A percentile compares a stretch with the other conserved stretches of the same genome.
These are phyloP conservation scores for Helobdella robusta DNA, from an alignment of 2,888 invertebrate genomes.

Conservation along the genomic window DNA sequence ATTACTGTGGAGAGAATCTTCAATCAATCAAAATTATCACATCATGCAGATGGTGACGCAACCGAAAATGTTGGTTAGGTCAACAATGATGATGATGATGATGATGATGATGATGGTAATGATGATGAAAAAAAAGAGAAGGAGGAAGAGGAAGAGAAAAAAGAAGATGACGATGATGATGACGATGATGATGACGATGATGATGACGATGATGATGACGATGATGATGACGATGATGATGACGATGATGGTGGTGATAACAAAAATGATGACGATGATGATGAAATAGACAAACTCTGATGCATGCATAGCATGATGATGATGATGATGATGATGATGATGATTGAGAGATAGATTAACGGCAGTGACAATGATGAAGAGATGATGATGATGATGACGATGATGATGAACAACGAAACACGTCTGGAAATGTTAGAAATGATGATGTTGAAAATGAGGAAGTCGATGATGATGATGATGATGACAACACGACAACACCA, in stretches of 20 bases:
- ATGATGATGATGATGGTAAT: neutral
- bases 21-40: no score
- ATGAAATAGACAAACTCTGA: neutral
- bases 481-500: no score
- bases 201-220: conserved; percentile 4
- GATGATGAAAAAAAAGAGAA: neutral
- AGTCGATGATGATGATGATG: no score
- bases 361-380: no score
- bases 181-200: conserved; percentile 8
- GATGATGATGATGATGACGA: no score
- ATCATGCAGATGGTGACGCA: neutral
- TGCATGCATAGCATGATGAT: no score
- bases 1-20: no score
- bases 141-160: neutral
- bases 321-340: no score
- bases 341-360: no score
- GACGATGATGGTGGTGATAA: conserved; percentile 1
- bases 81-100: conserved; percentile 3
- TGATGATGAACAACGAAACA: no score
- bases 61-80: neutral
- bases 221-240: neutral
- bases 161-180: conserved; percentile 4
- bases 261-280: neutral
- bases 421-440: no score
- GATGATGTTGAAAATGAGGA: no score